phyloP scores from a whole-genome alignment of 2,797 vertebrate genomes.

The Menidia menidia region DNA sequence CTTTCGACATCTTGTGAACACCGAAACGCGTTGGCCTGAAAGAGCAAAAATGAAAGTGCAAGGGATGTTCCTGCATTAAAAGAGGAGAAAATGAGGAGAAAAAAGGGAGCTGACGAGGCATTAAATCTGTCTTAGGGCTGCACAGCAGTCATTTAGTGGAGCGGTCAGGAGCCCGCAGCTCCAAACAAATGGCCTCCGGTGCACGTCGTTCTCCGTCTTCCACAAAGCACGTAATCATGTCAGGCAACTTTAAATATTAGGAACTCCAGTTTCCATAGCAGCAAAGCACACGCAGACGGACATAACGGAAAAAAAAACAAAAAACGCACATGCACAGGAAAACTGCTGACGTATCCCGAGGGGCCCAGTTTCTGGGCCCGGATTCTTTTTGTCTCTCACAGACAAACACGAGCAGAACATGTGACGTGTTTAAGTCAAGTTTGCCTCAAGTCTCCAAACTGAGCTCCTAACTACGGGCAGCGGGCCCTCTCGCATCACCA shows the following conservation, averaged over 20 bases:
- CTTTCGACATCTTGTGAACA: conserved; percentile 5
- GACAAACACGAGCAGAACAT: conserved; percentile 21
- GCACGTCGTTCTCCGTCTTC: conserved; percentile 16
- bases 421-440: neutral
- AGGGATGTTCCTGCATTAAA: conserved; percentile 26
- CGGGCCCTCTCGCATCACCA: conserved; percentile 27
- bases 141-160: conserved; percentile 27
- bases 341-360: conserved; percentile 54
- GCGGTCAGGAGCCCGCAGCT: conserved; percentile 1
- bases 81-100: neutral
- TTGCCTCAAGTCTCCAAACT: neutral
- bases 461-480: neutral
- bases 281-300: conserved; percentile 45
- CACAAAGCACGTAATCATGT: conserved; percentile 62
- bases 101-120: conserved; percentile 19
- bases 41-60: conserved; percentile 1
- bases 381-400: conserved; percentile 12
- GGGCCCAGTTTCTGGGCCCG: conserved; percentile 19
- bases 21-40: neutral
- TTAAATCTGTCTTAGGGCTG: conserved; percentile 27
- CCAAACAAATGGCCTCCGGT: conserved; percentile 26
- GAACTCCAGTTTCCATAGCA: conserved; percentile 65
- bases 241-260: conserved; percentile 61
- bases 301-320: conserved; percentile 1
- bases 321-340: conserved; percentile 17